These are phyloP conservation scores for Telmatherina bonti DNA, from an alignment of 2,797 vertebrate genomes.

Conservation along the genomic window DNA sequence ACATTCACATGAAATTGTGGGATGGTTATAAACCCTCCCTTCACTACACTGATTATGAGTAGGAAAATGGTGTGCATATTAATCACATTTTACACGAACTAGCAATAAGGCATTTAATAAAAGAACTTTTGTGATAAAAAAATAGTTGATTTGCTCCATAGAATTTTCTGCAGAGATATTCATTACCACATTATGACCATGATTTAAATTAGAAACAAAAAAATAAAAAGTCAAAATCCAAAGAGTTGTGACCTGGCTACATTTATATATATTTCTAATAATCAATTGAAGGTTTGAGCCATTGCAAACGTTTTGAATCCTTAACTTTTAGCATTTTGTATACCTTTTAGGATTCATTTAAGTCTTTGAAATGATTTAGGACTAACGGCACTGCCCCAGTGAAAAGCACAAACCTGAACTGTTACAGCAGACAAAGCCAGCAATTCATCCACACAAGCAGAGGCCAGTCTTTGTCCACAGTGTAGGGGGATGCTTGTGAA, in stretches of 20 bases:
- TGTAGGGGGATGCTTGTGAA: conserved; percentile 17
- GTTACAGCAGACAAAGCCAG: conserved; percentile 70
- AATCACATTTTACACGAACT: conserved; percentile 1
- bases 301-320: background rate
- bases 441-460: conserved; percentile 62
- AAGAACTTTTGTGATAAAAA: background rate
- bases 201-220: background rate
- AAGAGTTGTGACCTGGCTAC: background rate
- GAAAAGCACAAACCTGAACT: conserved; percentile 47
- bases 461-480: conserved; percentile 56
- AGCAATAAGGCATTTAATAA: background rate
- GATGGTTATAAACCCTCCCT: background rate
- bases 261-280: background rate
- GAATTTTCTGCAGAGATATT: too few relatives aligned
- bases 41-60: background rate
- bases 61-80: background rate
- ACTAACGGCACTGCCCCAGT: conserved; percentile 38
- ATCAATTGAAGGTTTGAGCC: background rate
- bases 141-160: background rate
- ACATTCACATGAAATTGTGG: conserved; percentile 1
- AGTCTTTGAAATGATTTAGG: too few relatives aligned
- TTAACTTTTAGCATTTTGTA: background rate
- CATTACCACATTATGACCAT: background rate
- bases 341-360: too few relatives aligned
- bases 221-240: background rate